Percentiles rank a stretch among this genome's conserved stretches.
Conservation (phyloP, 2,888 invertebrate genomes). For the Dascillus cervinus region DNA sequence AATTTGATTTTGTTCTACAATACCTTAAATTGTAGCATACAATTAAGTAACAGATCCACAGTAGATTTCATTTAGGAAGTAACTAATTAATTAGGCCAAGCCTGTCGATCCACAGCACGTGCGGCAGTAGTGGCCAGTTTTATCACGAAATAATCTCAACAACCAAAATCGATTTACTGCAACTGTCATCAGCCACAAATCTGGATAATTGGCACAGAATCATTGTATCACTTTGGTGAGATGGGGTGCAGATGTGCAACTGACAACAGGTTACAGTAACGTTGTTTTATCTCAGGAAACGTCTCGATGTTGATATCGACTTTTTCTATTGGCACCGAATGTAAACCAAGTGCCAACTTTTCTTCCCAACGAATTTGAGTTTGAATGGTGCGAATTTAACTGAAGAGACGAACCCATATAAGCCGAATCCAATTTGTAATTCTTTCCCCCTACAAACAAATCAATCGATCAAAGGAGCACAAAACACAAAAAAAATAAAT, state of each 20-base stretch:
- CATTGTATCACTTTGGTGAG: conserved; percentile 10
- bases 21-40: too few species aligned
- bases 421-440: conserved; percentile 42
- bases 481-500: conserved; percentile 1
- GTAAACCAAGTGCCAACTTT: conserved; percentile 53
- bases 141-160: conserved; percentile 19
- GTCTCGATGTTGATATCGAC: conserved; percentile 41
- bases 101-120: conserved; percentile 23
- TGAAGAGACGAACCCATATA: conserved; percentile 41
- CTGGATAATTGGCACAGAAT: conserved; percentile 18
- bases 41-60: too few species aligned
- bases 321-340: conserved; percentile 49
- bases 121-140: conserved; percentile 20
- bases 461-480: neutral
- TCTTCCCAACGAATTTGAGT: conserved; percentile 46
- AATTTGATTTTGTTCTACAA: too few species aligned
- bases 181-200: conserved; percentile 11
- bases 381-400: conserved; percentile 20
- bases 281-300: conserved; percentile 48
- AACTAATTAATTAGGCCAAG: too few species aligned
- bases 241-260: conserved; percentile 8
- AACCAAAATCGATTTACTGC: conserved; percentile 11
- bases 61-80: too few species aligned
- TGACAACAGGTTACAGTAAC: conserved; percentile 36
- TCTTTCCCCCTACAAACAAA: conserved; percentile 38